phyloP scores from a whole-genome alignment of 2,113 vertebrate genomes.

The Tylochromis polylepis region DNA sequence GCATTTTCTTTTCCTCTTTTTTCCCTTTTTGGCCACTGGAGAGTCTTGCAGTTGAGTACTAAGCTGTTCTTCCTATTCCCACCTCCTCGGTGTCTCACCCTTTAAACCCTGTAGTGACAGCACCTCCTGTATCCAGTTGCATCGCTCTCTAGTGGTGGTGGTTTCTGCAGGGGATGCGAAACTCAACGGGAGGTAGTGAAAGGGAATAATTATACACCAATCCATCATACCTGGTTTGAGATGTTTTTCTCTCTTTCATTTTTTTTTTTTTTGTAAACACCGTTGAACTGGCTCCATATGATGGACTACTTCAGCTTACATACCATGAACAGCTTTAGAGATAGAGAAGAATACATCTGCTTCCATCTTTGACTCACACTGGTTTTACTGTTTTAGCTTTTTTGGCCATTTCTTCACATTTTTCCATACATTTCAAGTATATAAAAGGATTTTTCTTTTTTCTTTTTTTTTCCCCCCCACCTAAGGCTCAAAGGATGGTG shows the following conservation, averaged over 20 bases:
- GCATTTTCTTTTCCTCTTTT: background rate
- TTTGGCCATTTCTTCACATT: constrained; percentile 1
- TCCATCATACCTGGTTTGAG: background rate
- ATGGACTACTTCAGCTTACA: background rate
- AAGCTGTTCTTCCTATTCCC: background rate
- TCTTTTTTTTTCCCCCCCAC: background rate
- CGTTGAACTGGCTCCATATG: background rate
- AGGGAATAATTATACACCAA: background rate
- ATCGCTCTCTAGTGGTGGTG: background rate
- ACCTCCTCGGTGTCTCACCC: background rate
- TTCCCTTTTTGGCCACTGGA: background rate
- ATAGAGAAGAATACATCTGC: too few species aligned
- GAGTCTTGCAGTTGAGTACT: background rate
- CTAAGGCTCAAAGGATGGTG: background rate
- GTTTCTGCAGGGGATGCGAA: background rate
- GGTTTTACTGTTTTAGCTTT: background rate
- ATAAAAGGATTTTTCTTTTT: background rate
- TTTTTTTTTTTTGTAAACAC: background rate
- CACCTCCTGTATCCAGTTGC: background rate
- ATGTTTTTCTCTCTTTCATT: background rate
- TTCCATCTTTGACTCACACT: constrained; percentile 19
- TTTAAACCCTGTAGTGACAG: background rate
- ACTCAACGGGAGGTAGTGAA: background rate
- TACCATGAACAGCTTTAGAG: constrained; percentile 4
- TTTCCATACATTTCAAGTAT: background rate